Evolutionary conservation across 2,797 vertebrate species (phyloP), one percentile per base, ranked within the genome.

Genomic region (Sebastes hubbsi): DNA sequence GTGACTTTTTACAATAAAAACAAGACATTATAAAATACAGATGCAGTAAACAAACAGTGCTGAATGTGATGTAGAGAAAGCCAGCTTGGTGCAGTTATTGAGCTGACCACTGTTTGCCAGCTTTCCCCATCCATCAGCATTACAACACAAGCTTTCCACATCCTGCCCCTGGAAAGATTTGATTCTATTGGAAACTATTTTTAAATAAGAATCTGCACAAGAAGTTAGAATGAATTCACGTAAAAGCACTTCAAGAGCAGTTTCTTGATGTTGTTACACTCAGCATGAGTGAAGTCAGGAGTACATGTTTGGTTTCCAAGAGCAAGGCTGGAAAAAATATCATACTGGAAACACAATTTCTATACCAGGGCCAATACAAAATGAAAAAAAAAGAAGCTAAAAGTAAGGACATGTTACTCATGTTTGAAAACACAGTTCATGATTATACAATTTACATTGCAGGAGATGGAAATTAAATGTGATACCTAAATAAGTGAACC

Each of bases 31-130:
- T 77, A 90, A 92, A 97, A 96, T 94, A 97, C 93, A 96, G 95
- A 95, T 95, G 95, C 95, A 95, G 93, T 96, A 97, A 95, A 97
- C 96, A 95, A 96, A 95, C 95, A 95, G 95, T 96, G 96, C 95
- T 97, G 96, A 96, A 96, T 95, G 94, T 92, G 86, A 95, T 95
- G 94, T 85, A 89, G 90, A 87, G 77, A 92, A 82, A 84, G 82
- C 89, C 90, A 76, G 60, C 72, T 74, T 52, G 76, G 78, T 66
- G 49, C 70, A 61, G 14, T 61, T 72, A 78, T 16, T 42, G 16
- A 27, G 60, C 42, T 20, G 71, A 67, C 55, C 46, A 85, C 95
- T 36, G 71, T 54, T 62, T 25, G 38, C 38, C 56, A 65, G 56
- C 68, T 66, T 64, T 75, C 65, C 16, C 13, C 49, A 25, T 63